Base-by-base conservation (phyloP, 2,888 invertebrate genomes). In the Antheraea yamamai region DNA sequence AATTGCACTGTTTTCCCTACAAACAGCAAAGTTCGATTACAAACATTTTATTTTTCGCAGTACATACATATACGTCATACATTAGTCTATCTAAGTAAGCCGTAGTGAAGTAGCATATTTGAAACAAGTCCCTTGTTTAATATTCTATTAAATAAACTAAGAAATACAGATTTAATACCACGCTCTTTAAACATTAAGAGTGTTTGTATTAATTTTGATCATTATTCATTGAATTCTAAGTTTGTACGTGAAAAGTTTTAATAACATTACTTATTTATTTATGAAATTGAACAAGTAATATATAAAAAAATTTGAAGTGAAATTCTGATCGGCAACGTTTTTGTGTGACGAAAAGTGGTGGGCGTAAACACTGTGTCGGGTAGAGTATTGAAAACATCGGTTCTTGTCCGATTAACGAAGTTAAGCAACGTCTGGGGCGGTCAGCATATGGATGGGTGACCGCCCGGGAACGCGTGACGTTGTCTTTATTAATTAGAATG, bases 1-100 rank as follows among this genome's bases (percentile, higher is more conserved):
- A 83, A 83, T 83, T 82, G 79, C 82, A n/a, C 75, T 78, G 78
- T 82, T 81, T 80, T 79, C 77, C 74, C 77, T 75, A 74, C 75
- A 72, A 77, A 77, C 66, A 75, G 77, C 73, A 76, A 79, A 75
- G 75, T 76, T 77, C 10, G 64, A 74, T 77, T 55, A 72, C 75
- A 51, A 73, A 77, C 68, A 52, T 51, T 51, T 58, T 58, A 58
- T 58, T 58, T 58, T 58, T 58, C 7, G n/a, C 20, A n/a, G n/a
- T 58, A n/a, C n/a, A 7, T 58, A n/a, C n/a, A 7, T 20, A 20
- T 55, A 52, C 0, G 30, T 30, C 14, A 20, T 18, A 20, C 0
- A 30, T 58, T 20, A 55, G 58, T 58, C 4, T n/a, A 58, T n/a
- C 20, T 58, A 23, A 58, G 8, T 1, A 7, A 23, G 6, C 20